These are phyloP conservation scores for Rhamphomyia laevipes DNA, from an alignment of 2,888 invertebrate species.

Conservation along the genomic window DNA sequence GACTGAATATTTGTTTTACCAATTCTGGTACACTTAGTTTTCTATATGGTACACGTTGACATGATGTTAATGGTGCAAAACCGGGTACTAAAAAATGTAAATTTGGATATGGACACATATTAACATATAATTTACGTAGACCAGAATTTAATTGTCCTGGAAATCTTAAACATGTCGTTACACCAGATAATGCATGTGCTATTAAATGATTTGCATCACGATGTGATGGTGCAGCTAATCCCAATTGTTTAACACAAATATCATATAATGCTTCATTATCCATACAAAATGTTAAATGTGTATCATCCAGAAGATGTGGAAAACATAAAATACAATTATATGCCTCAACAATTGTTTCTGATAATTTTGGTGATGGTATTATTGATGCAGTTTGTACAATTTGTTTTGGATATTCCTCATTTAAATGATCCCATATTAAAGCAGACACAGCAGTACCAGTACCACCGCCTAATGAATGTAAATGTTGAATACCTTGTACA, in stretches of 20 bases:
- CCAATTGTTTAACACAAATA: constrained; percentile 26
- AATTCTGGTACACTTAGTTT: constrained; percentile 60
- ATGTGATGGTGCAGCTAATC: constrained; percentile 20
- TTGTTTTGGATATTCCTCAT: constrained; percentile 62
- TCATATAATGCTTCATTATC: constrained; percentile 30
- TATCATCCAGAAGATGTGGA: constrained; percentile 24
- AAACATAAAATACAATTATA: constrained; percentile 29
- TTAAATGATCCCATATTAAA: constrained; percentile 54
- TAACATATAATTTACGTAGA: constrained; percentile 71
- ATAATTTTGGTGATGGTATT: constrained; percentile 34
- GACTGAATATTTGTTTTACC: constrained; percentile 59
- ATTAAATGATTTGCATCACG: constrained; percentile 28
- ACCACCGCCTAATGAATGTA: constrained; percentile 61
- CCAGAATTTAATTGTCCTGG: constrained; percentile 88
- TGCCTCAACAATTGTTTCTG: constrained; percentile 30
- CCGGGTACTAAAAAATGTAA: constrained; percentile 78
- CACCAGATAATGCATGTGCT: constrained; percentile 44
- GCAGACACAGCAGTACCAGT: constrained; percentile 69
- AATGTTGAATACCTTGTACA: constrained; percentile 51
- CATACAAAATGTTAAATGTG: constrained; percentile 29
- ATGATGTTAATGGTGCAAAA: constrained; percentile 62
- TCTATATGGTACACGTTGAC: constrained; percentile 51
- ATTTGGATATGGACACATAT: constrained; percentile 85
- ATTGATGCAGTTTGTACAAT: constrained; percentile 60
- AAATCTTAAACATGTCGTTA: constrained; percentile 69